Evolutionary conservation across 2,113 vertebrate species (phyloP).

Genomic region (Myxocyprinus asiaticus): DNA sequence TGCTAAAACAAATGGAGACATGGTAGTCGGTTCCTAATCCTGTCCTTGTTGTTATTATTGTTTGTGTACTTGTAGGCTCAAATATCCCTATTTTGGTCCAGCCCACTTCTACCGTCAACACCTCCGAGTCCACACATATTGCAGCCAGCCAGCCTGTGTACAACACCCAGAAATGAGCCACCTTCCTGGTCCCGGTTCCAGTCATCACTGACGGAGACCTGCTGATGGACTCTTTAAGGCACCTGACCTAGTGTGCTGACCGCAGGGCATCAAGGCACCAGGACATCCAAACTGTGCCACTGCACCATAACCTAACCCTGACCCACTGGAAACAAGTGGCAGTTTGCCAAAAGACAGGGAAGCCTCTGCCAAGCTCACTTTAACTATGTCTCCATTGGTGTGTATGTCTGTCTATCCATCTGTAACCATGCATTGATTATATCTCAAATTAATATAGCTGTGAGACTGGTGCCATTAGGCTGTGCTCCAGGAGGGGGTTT

Average conservation of each 20-base stretch:
- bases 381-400: not conserved
- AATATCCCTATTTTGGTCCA: conserved; percentile 61
- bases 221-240: conserved; percentile 20
- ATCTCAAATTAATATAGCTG: not conserved
- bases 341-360: conserved; percentile 35
- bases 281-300: conserved; percentile 3
- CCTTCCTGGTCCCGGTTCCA: not conserved
- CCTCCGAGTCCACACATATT: conserved; percentile 58
- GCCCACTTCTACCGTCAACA: conserved; percentile 62
- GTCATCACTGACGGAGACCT: conserved; percentile 16
- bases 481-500: conserved; percentile 28
- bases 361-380: conserved; percentile 30
- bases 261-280: conserved; percentile 29
- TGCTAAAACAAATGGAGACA: no score
- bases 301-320: conserved; percentile 5
- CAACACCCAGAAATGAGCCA: conserved; percentile 42
- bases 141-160: conserved; percentile 57
- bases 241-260: conserved; percentile 4
- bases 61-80: conserved; percentile 45
- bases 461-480: conserved; percentile 22
- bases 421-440: not conserved
- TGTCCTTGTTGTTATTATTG: not conserved
- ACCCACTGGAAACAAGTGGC: conserved; percentile 13
- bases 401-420: conserved; percentile 12
- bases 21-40: not conserved